These are phyloP conservation scores for Hycleus phaleratus DNA, from an alignment of 1,140 invertebrate genomes.

Conservation along the genomic window DNA sequence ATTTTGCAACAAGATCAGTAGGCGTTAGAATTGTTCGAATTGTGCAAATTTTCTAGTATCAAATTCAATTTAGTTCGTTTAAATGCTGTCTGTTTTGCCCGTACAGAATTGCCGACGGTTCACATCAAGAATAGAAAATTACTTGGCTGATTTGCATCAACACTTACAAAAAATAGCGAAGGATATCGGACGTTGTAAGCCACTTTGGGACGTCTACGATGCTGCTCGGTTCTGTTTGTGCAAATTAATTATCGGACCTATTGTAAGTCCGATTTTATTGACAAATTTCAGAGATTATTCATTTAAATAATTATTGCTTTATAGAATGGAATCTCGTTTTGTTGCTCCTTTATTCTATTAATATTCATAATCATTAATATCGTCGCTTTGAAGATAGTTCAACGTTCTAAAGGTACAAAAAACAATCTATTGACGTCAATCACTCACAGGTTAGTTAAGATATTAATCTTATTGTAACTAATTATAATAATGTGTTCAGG, in stretches of 20 bases:
- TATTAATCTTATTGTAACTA: no score
- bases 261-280: conserved; percentile 40
- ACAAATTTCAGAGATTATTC: no score
- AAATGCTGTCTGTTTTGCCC: conserved; percentile 9
- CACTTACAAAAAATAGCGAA: conserved; percentile 50
- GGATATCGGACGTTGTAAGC: conserved; percentile 59
- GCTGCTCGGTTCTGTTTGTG: conserved; percentile 58
- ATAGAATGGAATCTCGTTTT: conserved; percentile 56
- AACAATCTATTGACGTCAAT: conserved; percentile 21
- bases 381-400: conserved; percentile 23
- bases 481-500: no score
- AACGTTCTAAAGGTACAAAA: conserved; percentile 18
- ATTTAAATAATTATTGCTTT: conserved; percentile 18
- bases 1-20: no score
- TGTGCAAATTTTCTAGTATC: no score
- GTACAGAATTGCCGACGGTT: conserved; percentile 55
- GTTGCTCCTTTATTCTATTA: conserved; percentile 33
- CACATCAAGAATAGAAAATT: conserved; percentile 45
- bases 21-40: no score
- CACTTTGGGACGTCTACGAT: conserved; percentile 62
- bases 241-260: conserved; percentile 60
- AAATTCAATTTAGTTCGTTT: conserved; percentile 13
- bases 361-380: conserved; percentile 21
- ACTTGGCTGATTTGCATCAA: conserved; percentile 19
- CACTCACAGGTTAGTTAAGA: conserved; percentile 19